Percentiles rank a stretch among this genome's conserved stretches.
phyloP scores from a whole-genome alignment of 2,113 vertebrate species.

The Pseudorhombus dupliciocellatus region DNA sequence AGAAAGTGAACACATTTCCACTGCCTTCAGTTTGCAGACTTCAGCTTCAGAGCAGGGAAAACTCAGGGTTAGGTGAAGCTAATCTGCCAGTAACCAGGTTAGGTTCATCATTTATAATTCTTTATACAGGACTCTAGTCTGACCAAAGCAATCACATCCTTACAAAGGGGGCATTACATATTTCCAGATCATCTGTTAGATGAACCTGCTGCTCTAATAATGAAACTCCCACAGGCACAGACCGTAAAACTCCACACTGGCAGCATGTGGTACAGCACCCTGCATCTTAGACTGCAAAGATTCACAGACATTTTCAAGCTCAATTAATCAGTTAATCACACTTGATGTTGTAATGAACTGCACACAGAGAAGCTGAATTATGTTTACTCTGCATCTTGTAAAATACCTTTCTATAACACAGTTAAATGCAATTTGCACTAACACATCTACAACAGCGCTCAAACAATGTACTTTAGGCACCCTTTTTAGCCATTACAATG shows the following conservation, averaged over 20 bases:
- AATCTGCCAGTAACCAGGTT: no score
- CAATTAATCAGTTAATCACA: not conserved
- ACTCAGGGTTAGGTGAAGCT: no score
- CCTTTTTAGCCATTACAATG: not conserved
- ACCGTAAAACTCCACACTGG: not conserved
- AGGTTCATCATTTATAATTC: no score
- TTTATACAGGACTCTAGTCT: not conserved
- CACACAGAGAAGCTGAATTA: not conserved
- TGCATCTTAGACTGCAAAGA: not conserved
- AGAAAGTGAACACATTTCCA: no score
- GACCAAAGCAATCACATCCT: not conserved
- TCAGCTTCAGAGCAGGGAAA: no score
- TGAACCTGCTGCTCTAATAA: not conserved
- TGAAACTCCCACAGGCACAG: slow-evolving; percentile 1
- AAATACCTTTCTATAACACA: no score
- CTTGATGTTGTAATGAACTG: not conserved
- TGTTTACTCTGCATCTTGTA: no score
- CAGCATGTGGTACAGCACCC: no score
- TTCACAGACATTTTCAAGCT: not conserved
- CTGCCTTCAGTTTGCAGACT: no score
- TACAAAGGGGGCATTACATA: not conserved
- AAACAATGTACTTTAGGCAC: no score
- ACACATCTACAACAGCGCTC: no score
- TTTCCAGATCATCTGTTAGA: slow-evolving; percentile 15
- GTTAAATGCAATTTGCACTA: no score